Conservation (phyloP, 2,888 invertebrate species). For the Spicauda simplicius region DNA sequence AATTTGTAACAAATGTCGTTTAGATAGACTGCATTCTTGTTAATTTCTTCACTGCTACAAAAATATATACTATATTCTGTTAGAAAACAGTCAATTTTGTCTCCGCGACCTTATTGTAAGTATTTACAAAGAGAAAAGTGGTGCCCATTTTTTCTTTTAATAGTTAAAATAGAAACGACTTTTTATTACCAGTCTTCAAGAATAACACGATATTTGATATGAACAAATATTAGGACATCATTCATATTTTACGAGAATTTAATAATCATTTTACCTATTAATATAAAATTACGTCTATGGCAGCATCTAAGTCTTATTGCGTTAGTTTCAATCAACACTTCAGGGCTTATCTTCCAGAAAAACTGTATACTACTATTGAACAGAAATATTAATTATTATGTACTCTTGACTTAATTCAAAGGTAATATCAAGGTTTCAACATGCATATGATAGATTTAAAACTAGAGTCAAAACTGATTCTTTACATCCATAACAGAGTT, state of each 20-base stretch:
- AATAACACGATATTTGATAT: constrained; percentile 24
- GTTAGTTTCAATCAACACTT: constrained; percentile 10
- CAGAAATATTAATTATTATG: not conserved
- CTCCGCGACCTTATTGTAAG: not conserved
- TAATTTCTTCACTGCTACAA: too few relatives aligned
- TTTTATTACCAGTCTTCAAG: constrained; percentile 26
- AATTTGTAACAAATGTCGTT: too few relatives aligned
- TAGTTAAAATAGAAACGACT: constrained; percentile 5
- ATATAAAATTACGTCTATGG: constrained; percentile 29
- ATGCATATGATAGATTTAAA: not conserved
- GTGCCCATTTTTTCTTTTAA: not conserved
- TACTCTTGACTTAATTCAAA: not conserved
- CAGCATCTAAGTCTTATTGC: constrained; percentile 24
- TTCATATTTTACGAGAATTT: constrained; percentile 13
- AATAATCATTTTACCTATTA: constrained; percentile 14
- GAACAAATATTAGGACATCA: constrained; percentile 20
- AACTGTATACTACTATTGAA: not conserved
- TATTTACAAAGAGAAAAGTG: constrained; percentile 1
- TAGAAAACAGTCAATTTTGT: not conserved
- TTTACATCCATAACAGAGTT: constrained; percentile 1
- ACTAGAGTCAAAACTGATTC: not conserved
- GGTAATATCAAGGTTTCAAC: not conserved
- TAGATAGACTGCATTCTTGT: too few relatives aligned
- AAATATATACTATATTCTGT: too few relatives aligned
- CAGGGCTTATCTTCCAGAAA: not conserved